phyloP scores from a whole-genome alignment of 2,113 vertebrate species.

The Paradisaea rubra region DNA sequence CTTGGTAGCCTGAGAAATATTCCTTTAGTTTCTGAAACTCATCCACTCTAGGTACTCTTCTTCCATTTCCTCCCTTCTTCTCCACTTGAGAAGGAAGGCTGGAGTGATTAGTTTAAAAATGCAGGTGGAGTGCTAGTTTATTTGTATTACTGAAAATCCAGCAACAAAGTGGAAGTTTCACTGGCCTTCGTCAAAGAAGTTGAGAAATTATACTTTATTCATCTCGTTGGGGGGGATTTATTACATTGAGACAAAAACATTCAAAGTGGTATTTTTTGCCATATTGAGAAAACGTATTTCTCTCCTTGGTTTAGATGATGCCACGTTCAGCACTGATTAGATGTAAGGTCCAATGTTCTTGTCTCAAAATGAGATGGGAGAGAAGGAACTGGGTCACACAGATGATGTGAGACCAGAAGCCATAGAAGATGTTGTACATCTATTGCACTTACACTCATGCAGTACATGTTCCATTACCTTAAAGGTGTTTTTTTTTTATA shows the following conservation, averaged over 20 bases:
- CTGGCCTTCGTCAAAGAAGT: not conserved
- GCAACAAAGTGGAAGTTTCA: not conserved
- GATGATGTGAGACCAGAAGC: not conserved
- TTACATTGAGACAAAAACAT: not conserved
- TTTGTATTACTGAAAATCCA: not conserved
- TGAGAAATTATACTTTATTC: not conserved
- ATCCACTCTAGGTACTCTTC: rapidly evolving
- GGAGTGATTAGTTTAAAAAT: not conserved
- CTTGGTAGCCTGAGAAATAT: not conserved
- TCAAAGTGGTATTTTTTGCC: not conserved
- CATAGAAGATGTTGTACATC: not conserved
- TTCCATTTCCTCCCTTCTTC: not conserved
- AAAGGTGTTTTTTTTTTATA: not conserved
- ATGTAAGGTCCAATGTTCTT: not conserved
- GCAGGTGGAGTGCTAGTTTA: not conserved
- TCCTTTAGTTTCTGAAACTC: not conserved
- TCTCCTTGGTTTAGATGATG: not conserved
- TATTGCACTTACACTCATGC: not conserved
- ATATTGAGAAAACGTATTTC: not conserved
- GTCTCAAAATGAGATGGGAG: not conserved
- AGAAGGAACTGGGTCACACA: not conserved
- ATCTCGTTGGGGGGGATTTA: not conserved
- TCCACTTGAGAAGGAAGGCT: not conserved
- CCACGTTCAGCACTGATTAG: not conserved
- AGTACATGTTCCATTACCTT: not conserved